Percentiles rank a stretch among this genome's conserved stretches.
Conservation (phyloP, 2,113 vertebrate genomes). For the Tichodroma muraria region DNA sequence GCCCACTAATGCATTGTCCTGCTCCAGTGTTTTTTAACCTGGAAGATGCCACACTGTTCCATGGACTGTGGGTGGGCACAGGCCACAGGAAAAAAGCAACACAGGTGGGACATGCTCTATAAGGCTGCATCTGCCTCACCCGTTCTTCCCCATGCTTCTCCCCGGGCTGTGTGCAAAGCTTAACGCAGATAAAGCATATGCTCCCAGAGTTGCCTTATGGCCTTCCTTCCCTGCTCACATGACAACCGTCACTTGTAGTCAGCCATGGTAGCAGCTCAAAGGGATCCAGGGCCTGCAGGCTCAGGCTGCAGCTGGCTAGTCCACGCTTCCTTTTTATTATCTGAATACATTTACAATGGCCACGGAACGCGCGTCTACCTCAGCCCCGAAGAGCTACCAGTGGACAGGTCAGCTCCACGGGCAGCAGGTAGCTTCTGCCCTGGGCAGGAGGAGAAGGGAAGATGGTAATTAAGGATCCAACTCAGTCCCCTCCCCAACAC, state of each 20-base stretch:
- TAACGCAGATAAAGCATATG: slow-evolving; percentile 35
- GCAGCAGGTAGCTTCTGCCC: background rate
- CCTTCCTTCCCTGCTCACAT: slow-evolving; percentile 41
- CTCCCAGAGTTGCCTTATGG: slow-evolving; percentile 52
- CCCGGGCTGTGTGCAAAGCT: slow-evolving; percentile 29
- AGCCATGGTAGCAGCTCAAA: slow-evolving; percentile 55
- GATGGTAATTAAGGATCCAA: background rate
- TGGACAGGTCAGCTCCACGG: background rate
- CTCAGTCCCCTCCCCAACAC: background rate
- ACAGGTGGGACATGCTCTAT: slow-evolving; percentile 6
- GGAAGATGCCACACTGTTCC: background rate
- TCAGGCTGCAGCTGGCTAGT: slow-evolving; percentile 40
- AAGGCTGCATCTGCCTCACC: slow-evolving; percentile 21
- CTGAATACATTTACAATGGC: background rate
- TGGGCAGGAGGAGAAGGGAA: background rate
- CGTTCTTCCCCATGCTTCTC: slow-evolving; percentile 21
- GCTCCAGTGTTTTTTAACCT: slow-evolving; percentile 33
- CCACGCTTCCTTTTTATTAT: background rate
- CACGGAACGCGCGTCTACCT: background rate
- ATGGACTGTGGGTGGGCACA: background rate
- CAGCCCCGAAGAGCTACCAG: background rate
- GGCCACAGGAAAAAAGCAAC: background rate
- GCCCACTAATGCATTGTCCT: slow-evolving; percentile 30
- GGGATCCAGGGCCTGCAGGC: slow-evolving; percentile 54
- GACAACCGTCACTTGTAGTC: slow-evolving; percentile 54